Percentiles rank a stretch among this genome's conserved stretches.
Evolutionary conservation across 2,797 vertebrate genomes (phyloP).

Genomic region (Sardinella longiceps): DNA sequence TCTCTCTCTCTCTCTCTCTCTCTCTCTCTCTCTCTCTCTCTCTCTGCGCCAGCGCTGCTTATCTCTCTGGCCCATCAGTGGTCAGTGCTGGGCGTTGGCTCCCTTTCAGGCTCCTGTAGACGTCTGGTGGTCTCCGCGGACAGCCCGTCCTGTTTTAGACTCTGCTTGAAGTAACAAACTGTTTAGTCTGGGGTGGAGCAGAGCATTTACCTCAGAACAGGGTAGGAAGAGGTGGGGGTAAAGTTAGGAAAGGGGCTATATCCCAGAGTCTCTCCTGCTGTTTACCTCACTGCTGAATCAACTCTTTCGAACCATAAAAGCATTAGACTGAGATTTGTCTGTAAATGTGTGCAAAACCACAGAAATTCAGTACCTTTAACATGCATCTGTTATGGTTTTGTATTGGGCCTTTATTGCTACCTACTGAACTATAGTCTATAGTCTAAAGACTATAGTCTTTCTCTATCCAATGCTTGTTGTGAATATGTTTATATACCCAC

Average conservation of each 20-base stretch:
- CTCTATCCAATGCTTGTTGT: background rate
- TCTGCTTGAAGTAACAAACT: slow-evolving; percentile 11
- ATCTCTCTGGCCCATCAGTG: slow-evolving; percentile 18
- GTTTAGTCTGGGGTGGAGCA: background rate
- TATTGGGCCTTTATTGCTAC: background rate
- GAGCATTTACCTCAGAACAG: background rate
- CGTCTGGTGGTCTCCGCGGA: background rate
- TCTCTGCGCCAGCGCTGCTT: background rate
- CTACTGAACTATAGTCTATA: too few species aligned
- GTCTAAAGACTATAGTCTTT: too few species aligned
- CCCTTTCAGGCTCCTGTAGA: background rate
- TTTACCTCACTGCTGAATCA: background rate
- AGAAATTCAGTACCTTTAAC: background rate
- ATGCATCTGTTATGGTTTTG: background rate
- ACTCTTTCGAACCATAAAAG: background rate
- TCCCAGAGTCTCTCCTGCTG: background rate
- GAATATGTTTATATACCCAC: background rate
- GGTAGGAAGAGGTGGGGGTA: background rate
- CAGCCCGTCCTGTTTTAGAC: background rate
- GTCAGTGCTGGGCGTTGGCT: background rate
- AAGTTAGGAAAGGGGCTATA: background rate
- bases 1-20: background rate
- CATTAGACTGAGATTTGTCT: background rate
- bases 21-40: background rate
- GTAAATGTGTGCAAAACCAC: background rate